A percentile compares a stretch with the other conserved stretches of the same genome.
These are phyloP conservation scores for Strigamia maritima DNA, from an alignment of 2,888 invertebrate genomes.

Conservation along the genomic window DNA sequence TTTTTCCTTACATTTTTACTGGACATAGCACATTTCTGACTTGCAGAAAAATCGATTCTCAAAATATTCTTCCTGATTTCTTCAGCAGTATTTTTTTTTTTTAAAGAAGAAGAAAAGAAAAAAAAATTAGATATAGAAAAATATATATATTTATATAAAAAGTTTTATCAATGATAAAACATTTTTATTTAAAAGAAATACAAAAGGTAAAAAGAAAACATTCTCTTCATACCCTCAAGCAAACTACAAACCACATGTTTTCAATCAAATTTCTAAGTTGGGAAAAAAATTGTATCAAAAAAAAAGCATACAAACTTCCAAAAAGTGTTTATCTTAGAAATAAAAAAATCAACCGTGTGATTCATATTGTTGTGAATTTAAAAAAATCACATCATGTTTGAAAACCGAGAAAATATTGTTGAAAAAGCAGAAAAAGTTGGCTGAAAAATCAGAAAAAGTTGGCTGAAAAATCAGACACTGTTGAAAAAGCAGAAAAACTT, in stretches of 20 bases:
- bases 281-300: neutral
- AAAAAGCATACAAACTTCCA: too few species aligned
- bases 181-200: neutral
- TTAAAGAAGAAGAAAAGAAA: neutral
- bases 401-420: too few species aligned
- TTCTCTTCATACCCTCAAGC: neutral
- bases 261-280: constrained; percentile 8
- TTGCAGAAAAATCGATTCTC: constrained; percentile 20
- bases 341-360: too few species aligned
- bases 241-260: constrained; percentile 8
- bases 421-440: too few species aligned
- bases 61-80: constrained; percentile 29
- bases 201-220: neutral
- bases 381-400: too few species aligned
- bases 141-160: neutral
- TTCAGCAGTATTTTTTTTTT: neutral
- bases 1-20: constrained; percentile 1
- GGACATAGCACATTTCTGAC: constrained; percentile 29
- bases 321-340: too few species aligned
- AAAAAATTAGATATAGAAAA: neutral
- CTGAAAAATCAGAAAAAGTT: too few species aligned
- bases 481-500: too few species aligned
- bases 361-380: too few species aligned
- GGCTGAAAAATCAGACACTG: too few species aligned
- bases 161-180: neutral